Evolutionary conservation across 2,888 invertebrate genomes (phyloP).

Genomic region (Rhyacophila evoluta): DNA sequence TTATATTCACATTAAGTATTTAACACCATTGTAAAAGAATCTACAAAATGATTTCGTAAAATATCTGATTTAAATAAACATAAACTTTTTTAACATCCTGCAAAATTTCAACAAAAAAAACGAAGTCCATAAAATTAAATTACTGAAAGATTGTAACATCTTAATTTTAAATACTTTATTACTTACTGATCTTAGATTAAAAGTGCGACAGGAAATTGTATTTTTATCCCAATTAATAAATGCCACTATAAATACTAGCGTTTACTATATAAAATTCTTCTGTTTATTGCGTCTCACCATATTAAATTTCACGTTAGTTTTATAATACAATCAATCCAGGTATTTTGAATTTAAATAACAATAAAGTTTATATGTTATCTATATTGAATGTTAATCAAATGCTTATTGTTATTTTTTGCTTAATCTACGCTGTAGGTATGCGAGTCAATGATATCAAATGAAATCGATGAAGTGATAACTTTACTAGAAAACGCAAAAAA

Average conservation of each 20-base stretch:
- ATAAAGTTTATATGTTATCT: no score
- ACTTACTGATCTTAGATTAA: background rate
- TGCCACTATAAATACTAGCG: background rate
- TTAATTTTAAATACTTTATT: background rate
- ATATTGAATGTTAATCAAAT: no score
- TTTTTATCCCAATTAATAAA: conserved; percentile 10
- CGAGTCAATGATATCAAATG: no score
- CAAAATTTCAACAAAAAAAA: background rate
- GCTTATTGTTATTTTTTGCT: no score
- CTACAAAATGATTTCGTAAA: background rate
- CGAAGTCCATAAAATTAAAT: background rate
- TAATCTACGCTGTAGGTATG: no score
- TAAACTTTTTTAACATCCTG: background rate
- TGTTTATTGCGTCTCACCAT: no score
- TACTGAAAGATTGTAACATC: background rate
- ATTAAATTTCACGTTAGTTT: no score
- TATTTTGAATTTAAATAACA: no score
- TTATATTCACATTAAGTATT: no score
- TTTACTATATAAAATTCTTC: background rate
- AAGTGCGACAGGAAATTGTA: background rate
- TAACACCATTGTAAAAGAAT: background rate
- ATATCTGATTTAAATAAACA: background rate
- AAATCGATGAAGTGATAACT: no score
- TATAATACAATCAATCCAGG: no score
- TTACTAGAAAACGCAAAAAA: no score